Percentiles rank a stretch among this genome's conserved stretches.
Evolutionary conservation across 2,797 vertebrate species (phyloP).

Genomic region (Spizella passerina): DNA sequence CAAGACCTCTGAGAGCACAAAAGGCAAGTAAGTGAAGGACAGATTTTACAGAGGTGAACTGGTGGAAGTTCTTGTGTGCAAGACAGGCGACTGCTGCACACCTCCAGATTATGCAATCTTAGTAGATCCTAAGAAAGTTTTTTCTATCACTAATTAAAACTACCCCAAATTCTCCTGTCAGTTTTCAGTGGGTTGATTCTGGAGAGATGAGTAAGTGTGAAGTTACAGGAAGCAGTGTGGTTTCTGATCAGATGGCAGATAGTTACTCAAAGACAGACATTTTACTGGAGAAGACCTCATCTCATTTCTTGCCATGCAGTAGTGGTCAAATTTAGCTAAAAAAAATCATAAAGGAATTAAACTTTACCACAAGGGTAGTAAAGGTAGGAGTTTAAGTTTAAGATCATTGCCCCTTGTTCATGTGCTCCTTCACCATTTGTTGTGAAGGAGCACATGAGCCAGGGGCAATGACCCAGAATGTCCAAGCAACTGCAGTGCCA

Average conservation of each 20-base stretch:
- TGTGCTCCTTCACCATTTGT: not conserved
- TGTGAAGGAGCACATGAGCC: not conserved
- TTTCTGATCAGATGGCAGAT: slow-evolving; percentile 14
- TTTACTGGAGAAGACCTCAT: not conserved
- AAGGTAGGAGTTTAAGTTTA: not conserved
- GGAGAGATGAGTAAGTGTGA: slow-evolving; percentile 42
- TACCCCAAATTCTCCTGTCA: not conserved
- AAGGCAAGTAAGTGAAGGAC: not conserved
- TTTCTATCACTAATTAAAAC: not conserved
- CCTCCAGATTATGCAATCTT: not conserved
- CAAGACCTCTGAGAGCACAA: not conserved
- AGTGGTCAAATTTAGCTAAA: not conserved
- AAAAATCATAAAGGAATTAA: not conserved
- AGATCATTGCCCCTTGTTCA: too few species aligned
- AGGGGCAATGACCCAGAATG: not conserved
- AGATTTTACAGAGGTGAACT: not conserved
- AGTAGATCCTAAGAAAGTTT: not conserved
- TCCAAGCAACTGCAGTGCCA: not conserved
- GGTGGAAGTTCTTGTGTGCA: not conserved
- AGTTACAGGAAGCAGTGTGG: slow-evolving; percentile 17
- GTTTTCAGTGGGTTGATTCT: slow-evolving; percentile 36
- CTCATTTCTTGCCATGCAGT: not conserved
- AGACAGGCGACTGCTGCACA: not conserved
- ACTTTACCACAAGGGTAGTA: not conserved
- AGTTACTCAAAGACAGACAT: not conserved